Conservation (phyloP, 2,113 vertebrate genomes). For the Bos javanicus region DNA sequence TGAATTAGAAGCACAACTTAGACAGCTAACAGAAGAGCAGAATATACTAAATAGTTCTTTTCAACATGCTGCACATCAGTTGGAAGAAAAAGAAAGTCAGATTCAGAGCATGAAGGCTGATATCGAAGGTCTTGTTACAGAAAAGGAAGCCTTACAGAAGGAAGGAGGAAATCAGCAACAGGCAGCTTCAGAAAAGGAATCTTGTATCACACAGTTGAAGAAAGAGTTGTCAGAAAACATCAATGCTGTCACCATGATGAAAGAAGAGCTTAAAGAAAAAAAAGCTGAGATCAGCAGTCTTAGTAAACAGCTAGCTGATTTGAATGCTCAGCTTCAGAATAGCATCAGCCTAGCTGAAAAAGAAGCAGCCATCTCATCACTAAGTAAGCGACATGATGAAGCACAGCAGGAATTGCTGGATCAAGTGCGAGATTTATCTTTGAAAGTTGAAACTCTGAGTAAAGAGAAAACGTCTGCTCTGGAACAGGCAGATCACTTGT, state of each 20-base stretch:
- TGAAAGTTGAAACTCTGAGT: conserved; percentile 79
- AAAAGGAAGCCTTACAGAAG: conserved; percentile 86
- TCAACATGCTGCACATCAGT: conserved; percentile 82
- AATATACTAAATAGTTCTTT: conserved; percentile 82
- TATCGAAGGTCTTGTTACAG: conserved; percentile 76
- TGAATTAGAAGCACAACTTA: conserved; percentile 88
- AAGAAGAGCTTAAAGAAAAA: conserved; percentile 85
- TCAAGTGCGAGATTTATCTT: conserved; percentile 81
- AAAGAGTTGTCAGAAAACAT: conserved; percentile 86
- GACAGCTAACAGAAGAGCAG: conserved; percentile 81
- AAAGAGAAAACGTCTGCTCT: conserved; percentile 86
- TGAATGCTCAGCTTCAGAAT: conserved; percentile 85
- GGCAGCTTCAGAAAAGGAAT: conserved; percentile 86
- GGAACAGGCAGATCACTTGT: conserved; percentile 83
- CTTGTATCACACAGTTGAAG: conserved; percentile 86
- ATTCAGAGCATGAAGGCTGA: conserved; percentile 86
- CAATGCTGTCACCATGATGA: conserved; percentile 83
- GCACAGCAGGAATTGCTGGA: conserved; percentile 77
- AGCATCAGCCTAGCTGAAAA: conserved; percentile 83
- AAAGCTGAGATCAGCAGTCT: conserved; percentile 82
- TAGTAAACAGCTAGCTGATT: conserved; percentile 81
- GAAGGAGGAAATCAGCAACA: conserved; percentile 83
- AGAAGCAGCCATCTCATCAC: conserved; percentile 85
- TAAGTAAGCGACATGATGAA: conserved; percentile 84
- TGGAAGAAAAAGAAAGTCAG: conserved; percentile 87